Base-by-base conservation (phyloP, 1,140 invertebrate species). In the Mactra quadrangularis region DNA sequence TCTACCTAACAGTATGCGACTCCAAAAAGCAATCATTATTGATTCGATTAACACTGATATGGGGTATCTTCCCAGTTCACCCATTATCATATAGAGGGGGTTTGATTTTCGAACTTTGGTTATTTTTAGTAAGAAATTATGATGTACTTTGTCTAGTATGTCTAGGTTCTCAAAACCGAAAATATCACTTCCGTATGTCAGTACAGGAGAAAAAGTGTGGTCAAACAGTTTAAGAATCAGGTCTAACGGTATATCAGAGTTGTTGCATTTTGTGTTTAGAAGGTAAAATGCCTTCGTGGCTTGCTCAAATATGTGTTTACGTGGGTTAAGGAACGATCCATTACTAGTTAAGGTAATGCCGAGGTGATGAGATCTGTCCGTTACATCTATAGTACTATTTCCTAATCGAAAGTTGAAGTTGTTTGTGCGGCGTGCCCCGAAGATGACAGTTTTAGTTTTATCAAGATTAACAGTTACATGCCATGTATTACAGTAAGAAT, bases 221-320 rank as follows among this genome's bases (percentile, higher is more conserved):
- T 74, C 71, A 38, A 74, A 74, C n/a, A 74, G 50, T 25, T 74
- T 74, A 13, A 74, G 31, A 41, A 41, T 57, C 13, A 74, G 17
- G 22, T 57, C 71, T n/a, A 52, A 19, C 7, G 33, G 71, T 25
- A 74, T 19, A 27, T 59, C 55, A 6, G 71, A 15, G 35, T 55
- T 74, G 4, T 74, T 74, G 11, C 22, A 9, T 59, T 27, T 57
- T 22, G 71, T 59, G 22, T 53, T 57, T 25, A 74, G 33, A 7
- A 74, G 19, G 22, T 74, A 27, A 29, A 57, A 57, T 19, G 71
- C 71, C 41, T 74, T 74, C 22, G 29, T 74, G 7, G 71, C 50
- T 33, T 74, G 71, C 27, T 74, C 15, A 19, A 19, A 27, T 13
- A 57, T 15, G 52, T 74, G 53, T 45, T 74, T 74, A n/a, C 71